phyloP scores from a whole-genome alignment of 2,888 invertebrate genomes.

The Unio delphinus region DNA sequence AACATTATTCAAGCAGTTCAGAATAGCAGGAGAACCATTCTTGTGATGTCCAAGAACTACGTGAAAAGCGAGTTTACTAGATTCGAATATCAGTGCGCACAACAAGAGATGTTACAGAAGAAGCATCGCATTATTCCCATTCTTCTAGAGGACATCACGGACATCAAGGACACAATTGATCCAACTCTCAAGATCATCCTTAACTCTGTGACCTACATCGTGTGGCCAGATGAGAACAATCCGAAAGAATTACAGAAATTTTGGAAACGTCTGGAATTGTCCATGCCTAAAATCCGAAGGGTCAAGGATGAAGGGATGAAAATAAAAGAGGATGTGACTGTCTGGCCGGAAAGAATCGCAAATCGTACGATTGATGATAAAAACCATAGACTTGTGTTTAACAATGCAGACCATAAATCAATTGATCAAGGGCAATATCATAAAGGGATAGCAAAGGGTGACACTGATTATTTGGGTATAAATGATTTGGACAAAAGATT shows the following conservation, averaged over 20 bases:
- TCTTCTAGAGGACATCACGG: conserved; percentile 43
- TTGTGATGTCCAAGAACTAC: conserved; percentile 46
- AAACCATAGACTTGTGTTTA: no score
- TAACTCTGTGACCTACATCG: conserved; percentile 34
- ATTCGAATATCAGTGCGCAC: conserved; percentile 56
- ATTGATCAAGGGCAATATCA: no score
- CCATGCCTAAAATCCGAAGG: conserved; percentile 32
- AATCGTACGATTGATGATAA: no score
- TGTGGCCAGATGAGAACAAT: conserved; percentile 27
- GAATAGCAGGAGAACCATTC: conserved; percentile 47
- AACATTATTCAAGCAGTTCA: conserved; percentile 52
- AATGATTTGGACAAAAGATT: no score
- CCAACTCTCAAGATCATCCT: conserved; percentile 45
- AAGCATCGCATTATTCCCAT: conserved; percentile 55
- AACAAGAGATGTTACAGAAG: conserved; percentile 52
- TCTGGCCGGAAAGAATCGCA: no score
- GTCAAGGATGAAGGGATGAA: not conserved
- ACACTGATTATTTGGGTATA: no score
- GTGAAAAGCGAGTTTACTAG: conserved; percentile 50
- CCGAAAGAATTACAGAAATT: conserved; percentile 19
- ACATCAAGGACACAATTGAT: conserved; percentile 32
- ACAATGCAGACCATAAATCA: no score
- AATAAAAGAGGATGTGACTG: no score
- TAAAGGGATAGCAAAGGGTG: no score
- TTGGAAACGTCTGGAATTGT: conserved; percentile 29